Percentiles rank a stretch among this genome's conserved stretches.
These are phyloP conservation scores for Cuculus canorus DNA, from an alignment of 2,797 vertebrate genomes.

Conservation along the genomic window DNA sequence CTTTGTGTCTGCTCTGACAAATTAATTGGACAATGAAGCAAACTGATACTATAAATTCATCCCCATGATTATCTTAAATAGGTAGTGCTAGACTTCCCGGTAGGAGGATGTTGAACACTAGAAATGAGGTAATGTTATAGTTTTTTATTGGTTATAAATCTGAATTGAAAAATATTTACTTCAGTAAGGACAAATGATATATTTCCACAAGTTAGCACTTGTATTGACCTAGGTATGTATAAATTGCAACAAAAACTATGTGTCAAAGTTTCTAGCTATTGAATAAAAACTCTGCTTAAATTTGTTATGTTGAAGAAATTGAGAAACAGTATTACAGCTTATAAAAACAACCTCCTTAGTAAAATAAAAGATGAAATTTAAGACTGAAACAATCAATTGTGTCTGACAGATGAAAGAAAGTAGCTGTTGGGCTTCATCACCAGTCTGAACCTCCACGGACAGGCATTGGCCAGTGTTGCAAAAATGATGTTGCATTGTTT, in stretches of 20 bases:
- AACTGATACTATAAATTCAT: background rate
- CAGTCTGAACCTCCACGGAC: background rate
- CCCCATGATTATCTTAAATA: background rate
- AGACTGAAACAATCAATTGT: background rate
- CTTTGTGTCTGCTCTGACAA: background rate
- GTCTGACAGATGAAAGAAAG: background rate
- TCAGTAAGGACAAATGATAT: background rate
- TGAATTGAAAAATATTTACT: too few relatives aligned
- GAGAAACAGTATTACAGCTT: background rate
- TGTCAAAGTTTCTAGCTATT: background rate
- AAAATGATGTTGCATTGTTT: background rate
- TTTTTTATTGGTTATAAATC: too few relatives aligned
- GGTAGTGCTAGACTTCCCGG: background rate
- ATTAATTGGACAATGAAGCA: background rate
- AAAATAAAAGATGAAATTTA: background rate
- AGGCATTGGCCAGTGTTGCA: background rate
- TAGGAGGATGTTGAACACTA: too few relatives aligned
- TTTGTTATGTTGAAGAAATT: background rate
- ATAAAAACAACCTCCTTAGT: background rate
- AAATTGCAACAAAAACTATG: background rate
- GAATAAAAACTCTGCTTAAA: background rate
- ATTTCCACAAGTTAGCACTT: background rate
- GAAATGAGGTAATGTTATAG: too few relatives aligned
- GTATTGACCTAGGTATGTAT: background rate
- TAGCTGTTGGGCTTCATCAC: background rate